These are phyloP conservation scores for Temnothorax unifasciatus DNA, from an alignment of 2,888 invertebrate species.

Conservation along the genomic window DNA sequence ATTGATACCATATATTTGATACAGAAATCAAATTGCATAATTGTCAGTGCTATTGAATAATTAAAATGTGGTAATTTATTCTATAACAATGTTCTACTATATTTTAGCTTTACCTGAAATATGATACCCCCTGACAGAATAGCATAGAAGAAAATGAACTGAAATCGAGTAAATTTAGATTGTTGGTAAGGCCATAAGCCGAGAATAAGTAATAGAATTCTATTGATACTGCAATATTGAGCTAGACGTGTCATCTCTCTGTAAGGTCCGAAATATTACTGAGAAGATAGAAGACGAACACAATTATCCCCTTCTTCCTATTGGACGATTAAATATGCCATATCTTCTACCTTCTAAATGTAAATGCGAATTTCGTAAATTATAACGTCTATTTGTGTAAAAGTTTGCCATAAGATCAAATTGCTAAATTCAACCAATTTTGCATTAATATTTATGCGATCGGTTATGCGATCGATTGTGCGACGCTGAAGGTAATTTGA, in stretches of 20 bases:
- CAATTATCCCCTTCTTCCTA: too few relatives aligned
- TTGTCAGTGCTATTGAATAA: too few relatives aligned
- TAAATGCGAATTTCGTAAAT: neutral
- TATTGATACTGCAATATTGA: neutral
- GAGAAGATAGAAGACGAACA: too few relatives aligned
- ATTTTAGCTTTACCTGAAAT: conserved; percentile 11
- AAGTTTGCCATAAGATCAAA: too few relatives aligned
- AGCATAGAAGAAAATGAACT: neutral
- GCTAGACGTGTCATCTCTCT: neutral
- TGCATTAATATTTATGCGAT: too few relatives aligned
- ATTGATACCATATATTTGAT: too few relatives aligned
- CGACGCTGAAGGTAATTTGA: neutral
- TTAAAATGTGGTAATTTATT: neutral
- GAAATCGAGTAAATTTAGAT: neutral
- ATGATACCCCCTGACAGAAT: neutral
- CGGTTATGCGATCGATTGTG: neutral
- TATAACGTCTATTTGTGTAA: neutral
- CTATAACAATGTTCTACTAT: neutral
- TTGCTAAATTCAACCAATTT: too few relatives aligned
- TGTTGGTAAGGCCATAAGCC: conserved; percentile 30
- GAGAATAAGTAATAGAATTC: neutral
- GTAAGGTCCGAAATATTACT: neutral
- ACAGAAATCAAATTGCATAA: neutral
- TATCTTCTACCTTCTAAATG: neutral
- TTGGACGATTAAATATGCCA: neutral